Conservation (phyloP, 2,797 vertebrate species). For the Leptodactylus fallax region DNA sequence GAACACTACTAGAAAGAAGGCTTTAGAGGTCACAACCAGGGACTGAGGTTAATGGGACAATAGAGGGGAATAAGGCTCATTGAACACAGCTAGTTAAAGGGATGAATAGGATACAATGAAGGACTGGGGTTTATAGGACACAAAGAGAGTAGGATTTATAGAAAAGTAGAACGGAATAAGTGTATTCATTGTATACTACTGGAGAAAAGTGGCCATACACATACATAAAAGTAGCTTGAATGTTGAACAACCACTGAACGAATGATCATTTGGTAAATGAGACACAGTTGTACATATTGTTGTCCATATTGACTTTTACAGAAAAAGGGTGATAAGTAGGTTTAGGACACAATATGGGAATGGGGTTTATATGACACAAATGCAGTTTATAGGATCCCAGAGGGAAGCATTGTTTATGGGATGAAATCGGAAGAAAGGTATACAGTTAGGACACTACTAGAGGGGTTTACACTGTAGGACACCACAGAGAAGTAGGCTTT, state of each 20-base stretch:
- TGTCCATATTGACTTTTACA: too few species aligned
- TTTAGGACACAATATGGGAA: neutral
- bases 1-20: neutral
- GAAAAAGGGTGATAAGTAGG: too few species aligned
- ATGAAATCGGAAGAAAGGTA: too few species aligned
- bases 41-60: neutral
- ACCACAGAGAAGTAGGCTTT: neutral
- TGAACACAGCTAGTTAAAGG: neutral
- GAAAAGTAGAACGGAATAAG: too few species aligned
- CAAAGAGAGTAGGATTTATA: neutral
- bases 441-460: neutral
- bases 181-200: too few species aligned
- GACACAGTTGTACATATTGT: too few species aligned
- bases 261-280: too few species aligned
- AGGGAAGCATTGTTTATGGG: neutral
- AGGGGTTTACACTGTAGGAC: neutral
- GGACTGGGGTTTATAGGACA: neutral
- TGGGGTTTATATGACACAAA: neutral
- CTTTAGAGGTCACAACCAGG: neutral
- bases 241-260: too few species aligned
- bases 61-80: neutral
- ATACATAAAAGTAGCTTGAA: too few species aligned
- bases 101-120: neutral
- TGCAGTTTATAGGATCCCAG: neutral
- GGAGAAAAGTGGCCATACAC: too few species aligned